Percentiles rank a stretch among this genome's conserved stretches.
phyloP scores from a whole-genome alignment of 92 coral and sea anemone species.

The Siderastrea siderea region DNA sequence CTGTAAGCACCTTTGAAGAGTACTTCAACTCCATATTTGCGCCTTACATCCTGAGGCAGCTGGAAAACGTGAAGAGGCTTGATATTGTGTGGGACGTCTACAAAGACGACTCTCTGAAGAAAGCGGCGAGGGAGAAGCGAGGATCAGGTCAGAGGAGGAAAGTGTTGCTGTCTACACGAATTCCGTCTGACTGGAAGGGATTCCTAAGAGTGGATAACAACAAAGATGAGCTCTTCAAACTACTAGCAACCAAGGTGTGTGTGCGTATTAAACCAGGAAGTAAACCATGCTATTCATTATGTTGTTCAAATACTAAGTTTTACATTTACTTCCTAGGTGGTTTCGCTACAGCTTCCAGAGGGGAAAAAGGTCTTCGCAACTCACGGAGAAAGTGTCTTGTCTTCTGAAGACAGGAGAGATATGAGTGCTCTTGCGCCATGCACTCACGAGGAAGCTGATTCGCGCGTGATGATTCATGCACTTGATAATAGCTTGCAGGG shows the following conservation, averaged over 20 bases:
- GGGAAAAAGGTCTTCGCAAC: conserved; percentile 62
- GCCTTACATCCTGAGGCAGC: conserved; percentile 66
- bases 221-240: conserved; percentile 74
- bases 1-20: conserved; percentile 73
- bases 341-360: conserved; percentile 50
- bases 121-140: conserved; percentile 65
- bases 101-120: conserved; percentile 68
- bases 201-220: conserved; percentile 74
- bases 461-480: conserved; percentile 61
- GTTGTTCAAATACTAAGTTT: background rate
- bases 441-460: conserved; percentile 73
- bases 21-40: conserved; percentile 56
- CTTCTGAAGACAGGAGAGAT: conserved; percentile 18
- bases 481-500: conserved; percentile 39
- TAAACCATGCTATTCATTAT: conserved; percentile 1
- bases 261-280: conserved; percentile 13
- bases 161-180: conserved; percentile 51
- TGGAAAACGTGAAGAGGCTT: conserved; percentile 60
- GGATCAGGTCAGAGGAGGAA: conserved; percentile 77
- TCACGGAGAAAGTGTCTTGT: conserved; percentile 34
- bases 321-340: conserved; percentile 35
- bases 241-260: conserved; percentile 44
- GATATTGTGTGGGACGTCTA: conserved; percentile 74
- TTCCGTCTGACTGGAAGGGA: conserved; percentile 79
- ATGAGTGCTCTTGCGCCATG: conserved; percentile 45